Evolutionary conservation across 1,140 invertebrate species (phyloP), one percentile per base, ranked within the genome.

Genomic region (Aphis craccivora): DNA sequence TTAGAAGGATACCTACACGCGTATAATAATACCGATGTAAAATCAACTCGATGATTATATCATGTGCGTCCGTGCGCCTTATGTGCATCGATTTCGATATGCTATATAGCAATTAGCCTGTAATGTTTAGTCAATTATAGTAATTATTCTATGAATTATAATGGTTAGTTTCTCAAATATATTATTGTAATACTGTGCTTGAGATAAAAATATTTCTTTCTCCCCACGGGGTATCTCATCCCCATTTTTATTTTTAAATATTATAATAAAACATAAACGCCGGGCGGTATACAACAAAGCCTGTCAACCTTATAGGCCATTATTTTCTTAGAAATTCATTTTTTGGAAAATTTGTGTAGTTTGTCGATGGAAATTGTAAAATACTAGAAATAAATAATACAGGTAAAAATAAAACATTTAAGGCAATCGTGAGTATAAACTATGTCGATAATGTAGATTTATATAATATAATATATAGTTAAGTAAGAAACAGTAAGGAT

Each of bases 71-170:
- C 48, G 40, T 53, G 48, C 45, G 18, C 86, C 86, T 20, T 53
- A 89, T 55, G 60, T 76, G 88, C 51, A 35, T 89, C 88, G 22
- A 55, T 89, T 86, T 45, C 84, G 40, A 40, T 40, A 89, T 55
- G 23, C 22, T 25, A 35, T 89, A 90, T 43, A 67, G 53, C 53
- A 90, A 90, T 90, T 90, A 90, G 5, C 55, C 89, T 90, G 89
- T 90, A 67, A 90, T 67, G 53, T 90, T 67, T 25, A 30, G 14
- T 40, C 89, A 90, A 90, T 90, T 90, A 90, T 67, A 67, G 37
- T 40, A 40, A 40, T 40, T 40, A 40, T 40, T 40, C 25, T 90
- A 90, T 90, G 89, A 90, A 90, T 90, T 90, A 90, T 67, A 67
- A 18, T 67, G 25, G 37, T n/a, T 30, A 40, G 53, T 90, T 90